Evolutionary conservation across 2,113 vertebrate genomes (phyloP).

Genomic region (Zapus hudsonius): DNA sequence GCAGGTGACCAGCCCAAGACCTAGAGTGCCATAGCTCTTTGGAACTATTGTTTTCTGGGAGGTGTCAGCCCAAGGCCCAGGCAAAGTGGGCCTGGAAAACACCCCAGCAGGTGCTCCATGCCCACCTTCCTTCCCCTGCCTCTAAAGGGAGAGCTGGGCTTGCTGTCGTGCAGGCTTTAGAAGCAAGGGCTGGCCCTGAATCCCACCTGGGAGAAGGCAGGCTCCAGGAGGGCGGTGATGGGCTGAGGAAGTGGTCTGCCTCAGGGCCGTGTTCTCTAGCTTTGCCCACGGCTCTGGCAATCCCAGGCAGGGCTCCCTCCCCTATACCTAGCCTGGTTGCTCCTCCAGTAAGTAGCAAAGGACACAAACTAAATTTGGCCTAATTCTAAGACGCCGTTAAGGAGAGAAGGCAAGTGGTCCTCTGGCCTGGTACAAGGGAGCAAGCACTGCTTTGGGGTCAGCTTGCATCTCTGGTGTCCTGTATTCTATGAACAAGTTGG

Average conservation of each 20-base stretch:
- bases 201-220: neutral
- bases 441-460: neutral
- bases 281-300: neutral
- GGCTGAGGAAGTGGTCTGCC: neutral
- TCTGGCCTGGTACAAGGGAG: neutral
- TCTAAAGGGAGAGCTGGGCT: neutral
- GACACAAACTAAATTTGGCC: neutral
- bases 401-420: neutral
- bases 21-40: neutral
- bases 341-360: slow-evolving; percentile 24
- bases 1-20: neutral
- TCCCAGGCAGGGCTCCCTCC: neutral
- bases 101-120: neutral
- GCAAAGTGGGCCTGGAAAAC: neutral
- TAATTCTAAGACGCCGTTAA: slow-evolving; percentile 10
- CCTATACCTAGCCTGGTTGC: neutral
- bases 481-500: neutral
- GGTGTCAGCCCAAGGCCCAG: neutral
- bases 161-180: neutral
- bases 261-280: neutral
- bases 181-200: neutral
- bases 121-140: neutral
- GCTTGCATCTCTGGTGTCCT: neutral
- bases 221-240: neutral
- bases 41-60: neutral